Evolutionary conservation across 1,140 invertebrate species (phyloP).

Genomic region (Eueides isabella): DNA sequence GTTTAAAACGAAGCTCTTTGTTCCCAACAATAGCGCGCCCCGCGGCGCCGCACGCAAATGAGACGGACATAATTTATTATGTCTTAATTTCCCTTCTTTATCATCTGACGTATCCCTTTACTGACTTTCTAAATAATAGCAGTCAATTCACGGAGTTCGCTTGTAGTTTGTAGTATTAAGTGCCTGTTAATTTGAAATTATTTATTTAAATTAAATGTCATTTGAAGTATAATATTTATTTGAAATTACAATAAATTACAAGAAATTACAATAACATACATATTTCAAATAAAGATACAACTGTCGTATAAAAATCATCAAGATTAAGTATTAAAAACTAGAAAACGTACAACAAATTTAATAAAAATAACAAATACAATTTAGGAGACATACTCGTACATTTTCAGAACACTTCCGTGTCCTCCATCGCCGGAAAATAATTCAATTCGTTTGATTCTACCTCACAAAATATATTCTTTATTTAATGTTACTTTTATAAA

Average conservation of each 20-base stretch:
- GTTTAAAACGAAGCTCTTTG: neutral
- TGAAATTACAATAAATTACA: too few species aligned
- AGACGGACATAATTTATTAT: slow-evolving; percentile 27
- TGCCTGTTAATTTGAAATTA: too few species aligned
- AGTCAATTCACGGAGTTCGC: neutral
- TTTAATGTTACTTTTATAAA: neutral
- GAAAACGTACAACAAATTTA: neutral
- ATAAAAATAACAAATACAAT: neutral
- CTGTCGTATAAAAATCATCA: neutral
- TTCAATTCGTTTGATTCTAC: neutral
- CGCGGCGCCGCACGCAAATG: slow-evolving; percentile 22
- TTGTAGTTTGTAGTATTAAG: neutral
- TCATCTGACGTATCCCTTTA: slow-evolving; percentile 10
- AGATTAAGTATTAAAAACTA: neutral
- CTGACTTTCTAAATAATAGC: slow-evolving; percentile 10
- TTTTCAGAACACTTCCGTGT: neutral
- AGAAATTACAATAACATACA: too few species aligned
- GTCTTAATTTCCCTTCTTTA: slow-evolving; percentile 19
- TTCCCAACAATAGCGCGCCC: neutral
- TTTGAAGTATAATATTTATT: too few species aligned
- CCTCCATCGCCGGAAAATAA: neutral
- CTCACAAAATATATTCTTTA: neutral
- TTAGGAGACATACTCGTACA: neutral
- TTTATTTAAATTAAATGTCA: too few species aligned
- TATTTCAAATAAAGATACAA: neutral